phyloP scores from a whole-genome alignment of 1,140 invertebrate species.

The Cotesia chilonis region DNA sequence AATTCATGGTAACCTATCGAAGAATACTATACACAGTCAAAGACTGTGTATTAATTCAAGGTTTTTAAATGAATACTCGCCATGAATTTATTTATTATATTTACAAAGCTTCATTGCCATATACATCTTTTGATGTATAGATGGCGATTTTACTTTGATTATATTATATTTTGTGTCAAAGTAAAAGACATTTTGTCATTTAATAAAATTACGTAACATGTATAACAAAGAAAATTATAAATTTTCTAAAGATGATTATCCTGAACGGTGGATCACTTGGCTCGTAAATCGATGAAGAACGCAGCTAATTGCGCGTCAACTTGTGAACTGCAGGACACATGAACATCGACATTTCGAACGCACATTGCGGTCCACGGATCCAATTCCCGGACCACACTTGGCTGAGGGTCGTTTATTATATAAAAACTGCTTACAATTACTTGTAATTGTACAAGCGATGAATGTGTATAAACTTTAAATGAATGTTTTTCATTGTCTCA shows the following conservation, averaged over 20 bases:
- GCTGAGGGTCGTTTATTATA: slow-evolving; percentile 47
- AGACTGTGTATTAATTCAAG: neutral
- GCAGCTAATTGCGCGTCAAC: slow-evolving; percentile 80
- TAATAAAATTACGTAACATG: neutral
- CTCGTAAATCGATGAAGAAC: slow-evolving; percentile 84
- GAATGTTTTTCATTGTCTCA: too few relatives aligned
- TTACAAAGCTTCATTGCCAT: too few relatives aligned
- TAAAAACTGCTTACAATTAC: too few relatives aligned
- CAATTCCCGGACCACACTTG: slow-evolving; percentile 41
- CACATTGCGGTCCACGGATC: too few relatives aligned
- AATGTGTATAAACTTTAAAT: too few relatives aligned
- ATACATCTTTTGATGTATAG: too few relatives aligned
- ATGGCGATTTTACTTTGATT: too few relatives aligned
- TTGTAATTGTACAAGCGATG: too few relatives aligned
- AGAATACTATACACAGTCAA: neutral
- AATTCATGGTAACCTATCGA: neutral
- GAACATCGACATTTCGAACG: slow-evolving; percentile 67
- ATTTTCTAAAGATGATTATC: slow-evolving; percentile 53
- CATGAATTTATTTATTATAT: neutral
- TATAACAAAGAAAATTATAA: neutral
- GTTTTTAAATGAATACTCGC: slow-evolving; percentile 17
- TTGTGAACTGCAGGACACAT: slow-evolving; percentile 84
- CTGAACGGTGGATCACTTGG: slow-evolving; percentile 77
- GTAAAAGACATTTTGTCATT: neutral
- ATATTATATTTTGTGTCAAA: neutral